phyloP scores from a whole-genome alignment of 2,797 vertebrate genomes.

The Phrynocephalus forsythii region DNA sequence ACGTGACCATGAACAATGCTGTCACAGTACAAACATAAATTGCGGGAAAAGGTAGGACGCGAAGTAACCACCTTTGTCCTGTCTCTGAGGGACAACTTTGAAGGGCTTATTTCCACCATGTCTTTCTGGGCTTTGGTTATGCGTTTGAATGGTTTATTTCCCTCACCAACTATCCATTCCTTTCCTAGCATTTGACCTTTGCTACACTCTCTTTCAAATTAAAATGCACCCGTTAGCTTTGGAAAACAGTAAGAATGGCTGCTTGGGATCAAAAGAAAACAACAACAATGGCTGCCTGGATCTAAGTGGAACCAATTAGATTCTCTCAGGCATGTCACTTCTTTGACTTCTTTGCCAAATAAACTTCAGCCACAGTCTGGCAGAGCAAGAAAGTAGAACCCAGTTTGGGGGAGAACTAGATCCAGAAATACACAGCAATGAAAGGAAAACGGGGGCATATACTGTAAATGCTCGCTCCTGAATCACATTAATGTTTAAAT shows the following conservation, averaged over 20 bases:
- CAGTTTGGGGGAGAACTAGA: neutral
- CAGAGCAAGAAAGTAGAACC: neutral
- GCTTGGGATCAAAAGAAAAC: neutral
- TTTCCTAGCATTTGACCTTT: neutral
- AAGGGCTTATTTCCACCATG: neutral
- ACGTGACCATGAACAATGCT: too few species aligned
- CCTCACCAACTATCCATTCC: too few species aligned
- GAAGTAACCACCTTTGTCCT: too few species aligned
- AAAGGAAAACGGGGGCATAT: neutral
- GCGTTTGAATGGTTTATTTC: neutral
- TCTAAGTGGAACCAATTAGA: constrained; percentile 2
- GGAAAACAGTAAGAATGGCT: neutral
- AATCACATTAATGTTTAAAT: neutral
- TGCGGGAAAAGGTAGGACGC: too few species aligned
- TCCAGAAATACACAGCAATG: neutral
- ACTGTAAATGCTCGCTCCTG: neutral
- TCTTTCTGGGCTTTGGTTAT: neutral
- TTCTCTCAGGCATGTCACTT: neutral
- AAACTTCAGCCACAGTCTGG: neutral
- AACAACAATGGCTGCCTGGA: neutral
- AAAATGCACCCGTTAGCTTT: neutral
- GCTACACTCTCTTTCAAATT: neutral
- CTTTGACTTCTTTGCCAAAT: neutral
- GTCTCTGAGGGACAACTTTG: too few species aligned
- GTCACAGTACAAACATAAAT: too few species aligned